phyloP scores from a whole-genome alignment of 2,888 invertebrate genomes.

The Polymixis lichenea region DNA sequence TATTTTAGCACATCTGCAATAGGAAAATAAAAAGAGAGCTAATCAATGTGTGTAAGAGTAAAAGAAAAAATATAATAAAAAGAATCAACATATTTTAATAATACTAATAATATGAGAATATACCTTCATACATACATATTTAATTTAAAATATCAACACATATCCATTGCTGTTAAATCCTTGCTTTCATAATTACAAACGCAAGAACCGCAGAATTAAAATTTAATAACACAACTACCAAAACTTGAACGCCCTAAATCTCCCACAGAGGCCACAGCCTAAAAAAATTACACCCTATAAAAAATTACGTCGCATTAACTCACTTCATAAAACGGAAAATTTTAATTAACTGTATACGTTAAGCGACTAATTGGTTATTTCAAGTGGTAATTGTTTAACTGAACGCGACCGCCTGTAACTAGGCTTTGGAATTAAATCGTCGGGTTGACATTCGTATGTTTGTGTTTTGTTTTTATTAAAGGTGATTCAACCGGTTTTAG shows the following conservation, averaged over 20 bases:
- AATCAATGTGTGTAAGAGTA: no score
- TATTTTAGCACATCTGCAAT: no score
- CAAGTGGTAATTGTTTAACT: constrained; percentile 51
- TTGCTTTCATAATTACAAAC: background rate
- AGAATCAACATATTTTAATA: no score
- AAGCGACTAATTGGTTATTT: constrained; percentile 60
- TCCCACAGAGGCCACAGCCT: constrained; percentile 28
- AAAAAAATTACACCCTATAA: constrained; percentile 52
- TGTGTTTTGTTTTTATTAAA: background rate
- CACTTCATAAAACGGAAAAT: constrained; percentile 62
- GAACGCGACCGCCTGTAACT: constrained; percentile 35
- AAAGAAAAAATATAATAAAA: no score
- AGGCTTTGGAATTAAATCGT: constrained; percentile 23
- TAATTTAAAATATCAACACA: background rate
- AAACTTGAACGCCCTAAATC: constrained; percentile 17
- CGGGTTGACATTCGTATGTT: background rate
- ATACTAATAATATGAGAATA: no score
- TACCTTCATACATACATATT: no score
- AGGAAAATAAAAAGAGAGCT: no score
- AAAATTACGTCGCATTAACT: constrained; percentile 49
- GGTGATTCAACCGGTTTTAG: background rate
- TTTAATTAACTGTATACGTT: constrained; percentile 62
- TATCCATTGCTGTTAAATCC: background rate
- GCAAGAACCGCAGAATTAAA: background rate
- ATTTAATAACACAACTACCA: background rate